Evolutionary conservation across 2,113 vertebrate genomes (phyloP).

Genomic region (Cebus imitator): DNA sequence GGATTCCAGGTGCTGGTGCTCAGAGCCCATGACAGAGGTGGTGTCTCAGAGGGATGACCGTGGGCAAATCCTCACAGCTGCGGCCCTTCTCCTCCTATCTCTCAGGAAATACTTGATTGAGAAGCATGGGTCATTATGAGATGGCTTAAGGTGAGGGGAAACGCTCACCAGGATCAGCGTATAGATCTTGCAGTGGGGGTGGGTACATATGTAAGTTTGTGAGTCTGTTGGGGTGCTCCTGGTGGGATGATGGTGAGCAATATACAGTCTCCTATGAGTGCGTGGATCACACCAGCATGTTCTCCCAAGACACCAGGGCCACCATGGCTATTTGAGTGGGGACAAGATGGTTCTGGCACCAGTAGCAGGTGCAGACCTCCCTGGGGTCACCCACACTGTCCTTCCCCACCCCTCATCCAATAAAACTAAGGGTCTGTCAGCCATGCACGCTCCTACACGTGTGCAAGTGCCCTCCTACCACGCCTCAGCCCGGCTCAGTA

Average conservation of each 20-base stretch:
- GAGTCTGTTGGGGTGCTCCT: background rate
- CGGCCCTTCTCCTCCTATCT: background rate
- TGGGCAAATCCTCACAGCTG: background rate
- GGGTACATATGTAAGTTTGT: background rate
- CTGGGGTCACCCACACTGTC: background rate
- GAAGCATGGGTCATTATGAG: background rate
- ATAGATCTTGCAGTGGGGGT: background rate
- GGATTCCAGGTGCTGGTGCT: background rate
- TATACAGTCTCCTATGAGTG: background rate
- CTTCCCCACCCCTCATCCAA: background rate
- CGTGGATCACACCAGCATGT: background rate
- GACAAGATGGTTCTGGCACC: background rate
- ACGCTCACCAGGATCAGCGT: background rate
- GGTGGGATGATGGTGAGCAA: background rate
- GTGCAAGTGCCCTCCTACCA: accelerated
- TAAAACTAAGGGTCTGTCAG: background rate
- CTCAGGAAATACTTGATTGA: background rate
- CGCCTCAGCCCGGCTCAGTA: slow-evolving; percentile 64
- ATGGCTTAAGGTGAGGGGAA: background rate
- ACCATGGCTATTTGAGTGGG: background rate
- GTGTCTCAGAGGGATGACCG: background rate
- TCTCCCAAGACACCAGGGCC: background rate
- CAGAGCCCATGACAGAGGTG: background rate
- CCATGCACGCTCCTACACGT: background rate
- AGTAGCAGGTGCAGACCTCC: background rate